Base-by-base conservation (phyloP, 1,140 invertebrate genomes). In the Zaprionus africanus region DNA sequence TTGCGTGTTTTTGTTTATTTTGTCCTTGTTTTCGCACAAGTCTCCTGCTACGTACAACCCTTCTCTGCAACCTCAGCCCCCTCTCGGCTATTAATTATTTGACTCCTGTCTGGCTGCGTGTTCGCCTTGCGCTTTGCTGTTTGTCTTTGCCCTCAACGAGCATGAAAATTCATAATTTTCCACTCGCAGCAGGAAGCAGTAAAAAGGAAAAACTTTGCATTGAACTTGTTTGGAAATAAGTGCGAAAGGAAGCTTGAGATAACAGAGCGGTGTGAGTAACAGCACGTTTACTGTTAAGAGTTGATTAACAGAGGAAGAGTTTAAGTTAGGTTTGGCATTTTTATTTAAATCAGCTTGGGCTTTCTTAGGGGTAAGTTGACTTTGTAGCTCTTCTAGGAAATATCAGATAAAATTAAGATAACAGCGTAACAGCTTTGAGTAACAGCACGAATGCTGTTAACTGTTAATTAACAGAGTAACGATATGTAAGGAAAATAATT, bases 61-160 rank as follows among this genome's bases (percentile, higher is more conserved):
- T 46, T 31, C 61, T 43, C 24, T 56, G 62, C 22, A 22, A 24
- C 54, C 13, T 15, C 66, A 58, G 63, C 43, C 28, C 62, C 64
- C 59, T 57, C 67, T 36, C 65, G 70, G 71, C 81, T 78, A 88
- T 88, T 88, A 88, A 88, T 88, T 88, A 88, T 88, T 84, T 88
- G 79, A 86, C 83, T 86, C 83, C 83, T 82, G 83, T 86, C 82
- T 86, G 82, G 82, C 70, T 77, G 82, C 68, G 57, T 71, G 71
- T 53, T 72, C 66, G 69, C 65, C 68, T 79, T 51, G 46, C 11
- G 73, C 71, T 61, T 69, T 59, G 64, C 61, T 78, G 74, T 81
- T 81, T 85, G 82, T 76, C 82, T 85, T 72, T 81, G 65, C n/a
- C 53, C 53, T 51, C 64, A 22, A 34, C 76, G 56, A 74, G 76